Base-by-base conservation (phyloP, 2,888 invertebrate genomes). In the Aplocera efformata region DNA sequence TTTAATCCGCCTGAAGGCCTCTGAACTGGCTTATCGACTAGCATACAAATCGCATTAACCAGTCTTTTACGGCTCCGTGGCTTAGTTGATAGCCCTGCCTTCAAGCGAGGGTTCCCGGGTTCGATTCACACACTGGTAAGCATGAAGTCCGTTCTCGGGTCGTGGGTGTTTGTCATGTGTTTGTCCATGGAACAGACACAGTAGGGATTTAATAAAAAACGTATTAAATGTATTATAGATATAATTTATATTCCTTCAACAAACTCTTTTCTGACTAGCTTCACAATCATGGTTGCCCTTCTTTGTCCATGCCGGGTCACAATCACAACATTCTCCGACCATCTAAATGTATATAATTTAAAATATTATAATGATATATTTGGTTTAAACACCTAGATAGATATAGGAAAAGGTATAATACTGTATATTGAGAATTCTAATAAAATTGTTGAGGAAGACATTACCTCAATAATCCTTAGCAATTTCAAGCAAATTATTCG, bases 391-490 rank as follows among this genome's bases (percentile, higher is more conserved):
- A n/a, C 32, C 43, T 34, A 44, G 5, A 36, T 33, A 35, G 32
- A 42, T 33, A 38, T 20, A 67, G 79, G 78, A 79, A 63, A 71
- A 70, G 76, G 77, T 76, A 63, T 73, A 79, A 81, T 81, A 82
- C 77, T 73, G 81, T 82, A 81, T 73, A 81, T 50, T 54, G 50
- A 63, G 56, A 59, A 58, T 45, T 27, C 35, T 42, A 36, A 30
- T 45, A 58, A 59, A 46, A 57, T 52, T 50, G 50, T 42, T 6
- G n/a, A 23, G 22, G 27, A 32, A 42, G 42, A 32, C 32, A 42
- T 7, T 32, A 36, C 31, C 37, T 22, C 24, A 25, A 9, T 22
- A 3, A 17, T 17, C 29, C 1, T 3, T 10, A 10, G 10, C 1
- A 26, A 26, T 6, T 10, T 1, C 6, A 26, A 6, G 6, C 9